Evolutionary conservation across 2,113 vertebrate genomes (phyloP).

Genomic region (Syngnathus typhle): DNA sequence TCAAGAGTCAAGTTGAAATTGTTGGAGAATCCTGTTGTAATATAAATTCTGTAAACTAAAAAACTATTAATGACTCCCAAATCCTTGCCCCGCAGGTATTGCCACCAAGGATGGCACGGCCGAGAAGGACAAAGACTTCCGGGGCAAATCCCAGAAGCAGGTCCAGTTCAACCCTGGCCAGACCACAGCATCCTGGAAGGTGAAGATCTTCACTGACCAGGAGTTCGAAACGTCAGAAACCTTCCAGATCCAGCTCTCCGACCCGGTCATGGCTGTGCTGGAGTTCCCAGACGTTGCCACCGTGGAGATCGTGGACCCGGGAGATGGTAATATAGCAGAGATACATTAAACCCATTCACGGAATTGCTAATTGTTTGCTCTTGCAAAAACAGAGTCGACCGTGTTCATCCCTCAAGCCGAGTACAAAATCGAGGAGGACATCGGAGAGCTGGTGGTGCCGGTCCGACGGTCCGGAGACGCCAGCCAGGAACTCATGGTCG

Average conservation of each 20-base stretch:
- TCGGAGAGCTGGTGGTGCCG: conserved; percentile 77
- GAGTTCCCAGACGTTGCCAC: conserved; percentile 73
- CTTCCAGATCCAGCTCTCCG: conserved; percentile 81
- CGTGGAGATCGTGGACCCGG: conserved; percentile 81
- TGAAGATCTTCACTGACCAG: conserved; percentile 78
- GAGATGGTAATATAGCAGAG: conserved; percentile 70
- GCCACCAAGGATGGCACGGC: conserved; percentile 79
- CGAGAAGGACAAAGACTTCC: conserved; percentile 79
- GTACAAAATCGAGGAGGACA: conserved; percentile 76
- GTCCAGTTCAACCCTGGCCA: conserved; percentile 83
- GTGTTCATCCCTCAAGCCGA: conserved; percentile 80
- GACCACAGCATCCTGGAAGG: conserved; percentile 74
- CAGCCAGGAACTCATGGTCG: conserved; percentile 77
- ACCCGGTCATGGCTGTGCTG: conserved; percentile 78
- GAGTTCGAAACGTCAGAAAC: conserved; percentile 80
- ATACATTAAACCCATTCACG: background rate
- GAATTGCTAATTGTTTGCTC: too few relatives aligned
- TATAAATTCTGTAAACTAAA: too few relatives aligned
- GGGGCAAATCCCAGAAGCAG: conserved; percentile 76
- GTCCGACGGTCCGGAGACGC: conserved; percentile 75
- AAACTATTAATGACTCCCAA: background rate
- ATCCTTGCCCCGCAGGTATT: conserved; percentile 62
- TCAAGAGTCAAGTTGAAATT: background rate
- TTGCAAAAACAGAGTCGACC: conserved; percentile 72
- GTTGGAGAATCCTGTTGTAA: background rate